Conservation (phyloP, 2,797 vertebrate species). For the Phoeniculus purpureus region DNA sequence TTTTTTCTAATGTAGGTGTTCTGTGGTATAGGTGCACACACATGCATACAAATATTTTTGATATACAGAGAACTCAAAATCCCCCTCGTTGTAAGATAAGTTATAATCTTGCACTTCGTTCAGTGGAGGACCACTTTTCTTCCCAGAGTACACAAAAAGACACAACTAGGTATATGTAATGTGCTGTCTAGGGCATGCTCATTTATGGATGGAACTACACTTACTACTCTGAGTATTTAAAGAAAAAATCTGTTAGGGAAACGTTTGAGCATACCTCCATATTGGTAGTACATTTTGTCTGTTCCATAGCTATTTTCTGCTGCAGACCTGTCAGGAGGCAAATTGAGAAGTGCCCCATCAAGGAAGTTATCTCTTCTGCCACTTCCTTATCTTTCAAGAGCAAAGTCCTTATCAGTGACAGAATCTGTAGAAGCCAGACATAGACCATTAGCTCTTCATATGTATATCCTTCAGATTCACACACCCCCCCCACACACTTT, state of each 20-base stretch:
- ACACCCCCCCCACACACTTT: background rate
- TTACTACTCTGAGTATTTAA: background rate
- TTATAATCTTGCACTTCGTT: background rate
- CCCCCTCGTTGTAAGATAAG: background rate
- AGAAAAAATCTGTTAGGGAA: background rate
- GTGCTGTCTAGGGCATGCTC: fast-evolving
- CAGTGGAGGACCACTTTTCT: background rate
- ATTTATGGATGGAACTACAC: background rate
- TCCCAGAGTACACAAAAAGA: background rate
- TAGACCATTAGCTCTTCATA: slow-evolving; percentile 15
- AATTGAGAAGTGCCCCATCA: background rate
- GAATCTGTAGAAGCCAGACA: background rate
- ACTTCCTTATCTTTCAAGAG: slow-evolving; percentile 23
- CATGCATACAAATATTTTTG: background rate
- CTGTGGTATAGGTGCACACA: too few relatives aligned
- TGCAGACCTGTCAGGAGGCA: background rate
- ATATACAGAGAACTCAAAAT: background rate
- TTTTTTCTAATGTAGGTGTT: too few relatives aligned
- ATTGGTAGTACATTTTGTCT: background rate
- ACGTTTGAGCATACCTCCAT: background rate
- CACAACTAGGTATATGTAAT: background rate
- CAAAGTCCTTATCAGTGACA: background rate
- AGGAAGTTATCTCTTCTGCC: background rate
- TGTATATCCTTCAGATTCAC: slow-evolving; percentile 8
- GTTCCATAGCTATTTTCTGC: background rate